Evolutionary conservation across 2,797 vertebrate genomes (phyloP), one percentile per base, ranked within the genome.

Genomic region (Melanotaenia boesemani): DNA sequence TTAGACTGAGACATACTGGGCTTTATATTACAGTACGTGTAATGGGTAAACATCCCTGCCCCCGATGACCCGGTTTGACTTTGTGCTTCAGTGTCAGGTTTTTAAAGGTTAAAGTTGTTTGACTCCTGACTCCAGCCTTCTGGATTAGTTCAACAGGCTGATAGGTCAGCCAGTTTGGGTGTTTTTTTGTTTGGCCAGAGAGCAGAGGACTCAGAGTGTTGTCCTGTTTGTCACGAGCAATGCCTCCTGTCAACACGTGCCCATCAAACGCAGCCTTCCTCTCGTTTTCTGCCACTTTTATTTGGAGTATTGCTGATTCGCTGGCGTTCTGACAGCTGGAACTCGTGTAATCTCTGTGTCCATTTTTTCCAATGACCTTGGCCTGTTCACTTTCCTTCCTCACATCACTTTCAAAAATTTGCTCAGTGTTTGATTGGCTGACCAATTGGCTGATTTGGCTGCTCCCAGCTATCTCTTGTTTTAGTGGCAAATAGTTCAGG

Each of bases 341-440:
- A 89, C 91, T 93, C 91, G 91, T 94, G 92, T 93, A 93, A 93
- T 81, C 91, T 86, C 83, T 84, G 79, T 88, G 82, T 91, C 88
- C 74, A 85, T 83, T 91, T 89, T 50, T 72, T 57, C 89, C 90
- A 89, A 87, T 85, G 68, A 89, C 87, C 77, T 78, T 86, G 91
- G 91, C 91, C 90, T 89, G 73, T 92, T 92, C 77, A 66, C 76
- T 57, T 55, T 60, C 63, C 65, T 41, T 41, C 50, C 73, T 70
- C 26, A 28, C 26, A 39, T 59, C 55, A 37, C 70, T 18, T 39
- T 67, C 50, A 36, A 54, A 52, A 16, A 74, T 62, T 46, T 58
- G 34, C 75, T 63, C 28, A 72, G 77, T 71, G 57, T 76, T 62
- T 81, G 58, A 84, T 67, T 66, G 26, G 68, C 24, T 69, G 8